Percentiles rank a stretch among this genome's conserved stretches.
Evolutionary conservation across 2,888 invertebrate species (phyloP).

Genomic region (Himalopsyche tibetana): DNA sequence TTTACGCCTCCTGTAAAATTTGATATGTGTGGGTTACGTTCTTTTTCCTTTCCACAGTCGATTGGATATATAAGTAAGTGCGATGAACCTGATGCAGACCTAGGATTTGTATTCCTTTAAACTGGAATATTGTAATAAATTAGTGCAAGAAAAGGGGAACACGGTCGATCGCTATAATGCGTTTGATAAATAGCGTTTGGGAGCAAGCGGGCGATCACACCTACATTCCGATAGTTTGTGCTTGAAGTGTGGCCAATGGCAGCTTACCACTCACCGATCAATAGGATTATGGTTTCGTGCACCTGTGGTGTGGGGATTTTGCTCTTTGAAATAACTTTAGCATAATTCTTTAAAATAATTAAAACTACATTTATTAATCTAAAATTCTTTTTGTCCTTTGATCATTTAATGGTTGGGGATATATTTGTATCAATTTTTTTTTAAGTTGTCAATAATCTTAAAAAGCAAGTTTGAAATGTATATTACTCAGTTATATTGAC

Average conservation of each 20-base stretch:
- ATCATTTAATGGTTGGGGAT: no score
- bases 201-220: conserved; percentile 53
- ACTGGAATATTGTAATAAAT: conserved; percentile 58
- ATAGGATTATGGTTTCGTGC: conserved; percentile 11
- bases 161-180: conserved; percentile 59
- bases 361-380: no score
- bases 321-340: neutral
- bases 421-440: no score
- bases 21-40: no score
- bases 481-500: no score
- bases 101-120: conserved; percentile 7
- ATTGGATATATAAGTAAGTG: neutral
- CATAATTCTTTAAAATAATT: neutral
- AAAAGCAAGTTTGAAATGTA: no score
- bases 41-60: no score
- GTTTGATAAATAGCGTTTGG: conserved; percentile 57
- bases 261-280: neutral
- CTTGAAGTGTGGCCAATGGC: conserved; percentile 12
- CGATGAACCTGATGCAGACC: neutral
- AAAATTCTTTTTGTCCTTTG: no score
- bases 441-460: no score
- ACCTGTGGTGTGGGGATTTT: neutral
- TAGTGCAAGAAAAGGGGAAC: conserved; percentile 47
- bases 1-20: no score
- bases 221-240: conserved; percentile 51